These are phyloP conservation scores for Ciona savignyi DNA, from an alignment of 23 tunicate genomes.

Conservation along the genomic window DNA sequence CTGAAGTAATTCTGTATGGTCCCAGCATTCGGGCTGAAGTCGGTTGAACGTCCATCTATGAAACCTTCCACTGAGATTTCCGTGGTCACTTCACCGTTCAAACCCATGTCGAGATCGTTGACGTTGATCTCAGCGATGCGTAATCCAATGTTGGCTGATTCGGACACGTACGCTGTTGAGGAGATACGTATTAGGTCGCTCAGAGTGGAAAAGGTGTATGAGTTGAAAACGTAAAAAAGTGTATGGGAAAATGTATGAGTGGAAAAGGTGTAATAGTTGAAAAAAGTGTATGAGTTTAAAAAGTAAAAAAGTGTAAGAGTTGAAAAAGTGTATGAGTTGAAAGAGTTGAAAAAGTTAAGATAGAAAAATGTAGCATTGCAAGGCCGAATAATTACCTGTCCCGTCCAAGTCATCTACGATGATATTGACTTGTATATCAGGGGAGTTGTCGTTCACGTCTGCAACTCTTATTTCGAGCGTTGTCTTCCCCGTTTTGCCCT, in stretches of 20 bases:
- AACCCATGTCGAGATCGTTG: conserved; percentile 47
- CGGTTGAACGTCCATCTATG: not conserved
- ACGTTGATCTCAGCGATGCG: conserved; percentile 55
- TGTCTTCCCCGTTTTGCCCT: conserved; percentile 52
- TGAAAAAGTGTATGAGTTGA: not conserved
- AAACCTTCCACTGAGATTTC: conserved; percentile 7
- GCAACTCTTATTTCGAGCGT: conserved; percentile 39
- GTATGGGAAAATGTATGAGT: too few relatives aligned
- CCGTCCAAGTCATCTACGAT: conserved; percentile 19
- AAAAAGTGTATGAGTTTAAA: not conserved
- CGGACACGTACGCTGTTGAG: conserved; percentile 59
- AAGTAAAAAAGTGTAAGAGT: not conserved
- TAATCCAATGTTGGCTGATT: conserved; percentile 33
- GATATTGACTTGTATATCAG: conserved; percentile 33
- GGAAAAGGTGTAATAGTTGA: too few relatives aligned
- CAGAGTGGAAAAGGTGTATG: too few relatives aligned
- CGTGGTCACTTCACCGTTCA: conserved; percentile 37
- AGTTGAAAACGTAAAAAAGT: too few relatives aligned
- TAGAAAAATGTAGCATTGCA: too few relatives aligned
- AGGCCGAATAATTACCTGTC: conserved; percentile 28
- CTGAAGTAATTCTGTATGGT: conserved; percentile 7
- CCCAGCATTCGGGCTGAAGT: not conserved
- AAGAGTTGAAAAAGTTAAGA: not conserved
- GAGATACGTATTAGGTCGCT: too few relatives aligned
- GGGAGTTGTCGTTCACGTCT: conserved; percentile 77